These are phyloP conservation scores for Cryptocheilus praepositus DNA, from an alignment of 2,888 invertebrate species.

Conservation along the genomic window DNA sequence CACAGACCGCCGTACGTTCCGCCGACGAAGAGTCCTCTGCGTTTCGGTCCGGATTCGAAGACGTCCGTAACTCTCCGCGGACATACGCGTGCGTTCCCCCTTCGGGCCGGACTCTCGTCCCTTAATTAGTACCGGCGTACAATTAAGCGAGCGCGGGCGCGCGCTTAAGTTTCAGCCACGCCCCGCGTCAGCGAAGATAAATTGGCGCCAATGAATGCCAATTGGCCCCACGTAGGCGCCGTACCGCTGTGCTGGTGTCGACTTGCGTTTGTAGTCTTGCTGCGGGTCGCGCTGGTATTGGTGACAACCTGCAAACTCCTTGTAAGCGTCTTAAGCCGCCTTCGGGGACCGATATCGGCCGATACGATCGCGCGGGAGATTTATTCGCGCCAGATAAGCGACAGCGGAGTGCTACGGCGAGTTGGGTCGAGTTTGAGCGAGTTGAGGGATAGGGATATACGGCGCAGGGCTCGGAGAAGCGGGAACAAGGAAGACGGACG, in stretches of 20 bases:
- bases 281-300: constrained; percentile 29
- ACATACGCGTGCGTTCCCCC: constrained; percentile 15
- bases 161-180: constrained; percentile 53
- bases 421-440: no score
- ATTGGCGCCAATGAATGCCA: constrained; percentile 62
- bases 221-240: constrained; percentile 40
- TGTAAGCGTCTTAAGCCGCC: constrained; percentile 51
- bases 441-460: no score
- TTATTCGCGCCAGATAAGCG: constrained; percentile 44
- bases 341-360: constrained; percentile 45
- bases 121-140: constrained; percentile 60
- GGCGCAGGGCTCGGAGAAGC: no score
- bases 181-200: constrained; percentile 52
- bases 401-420: background rate
- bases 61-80: constrained; percentile 6
- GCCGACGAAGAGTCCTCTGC: no score
- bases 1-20: no score
- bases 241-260: no score
- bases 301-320: constrained; percentile 30
- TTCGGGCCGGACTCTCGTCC: constrained; percentile 41
- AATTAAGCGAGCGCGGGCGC: constrained; percentile 51
- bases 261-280: background rate
- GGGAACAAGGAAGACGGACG: background rate
- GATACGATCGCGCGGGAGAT: constrained; percentile 39
- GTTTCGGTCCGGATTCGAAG: constrained; percentile 15